Evolutionary conservation across 2,888 invertebrate genomes (phyloP).

Genomic region (Dione vanillae): DNA sequence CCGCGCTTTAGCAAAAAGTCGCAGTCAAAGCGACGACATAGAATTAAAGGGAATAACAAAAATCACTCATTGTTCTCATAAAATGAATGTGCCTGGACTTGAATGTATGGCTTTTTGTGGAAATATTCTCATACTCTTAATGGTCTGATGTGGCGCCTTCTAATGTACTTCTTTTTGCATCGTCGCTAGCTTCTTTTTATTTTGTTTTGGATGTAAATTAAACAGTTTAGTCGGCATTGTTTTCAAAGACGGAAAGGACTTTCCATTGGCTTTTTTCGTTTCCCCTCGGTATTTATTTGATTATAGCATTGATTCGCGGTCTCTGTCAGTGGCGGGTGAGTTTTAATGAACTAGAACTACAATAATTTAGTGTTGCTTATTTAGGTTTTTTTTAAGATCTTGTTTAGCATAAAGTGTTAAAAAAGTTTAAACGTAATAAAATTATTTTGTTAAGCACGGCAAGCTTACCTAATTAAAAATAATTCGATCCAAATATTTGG

Average conservation of each 20-base stretch:
- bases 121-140: constrained; percentile 85
- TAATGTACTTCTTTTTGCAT: constrained; percentile 83
- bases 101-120: constrained; percentile 83
- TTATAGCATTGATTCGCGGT: constrained; percentile 33
- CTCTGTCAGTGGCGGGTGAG: background rate
- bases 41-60: constrained; percentile 84
- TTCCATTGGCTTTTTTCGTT: constrained; percentile 54
- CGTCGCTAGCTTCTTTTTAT: constrained; percentile 70
- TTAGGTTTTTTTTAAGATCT: background rate
- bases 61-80: constrained; percentile 85
- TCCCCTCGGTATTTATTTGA: constrained; percentile 42
- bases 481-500: too few species aligned
- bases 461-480: too few species aligned
- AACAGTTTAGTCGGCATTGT: constrained; percentile 80
- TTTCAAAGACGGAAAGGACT: constrained; percentile 59
- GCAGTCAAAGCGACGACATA: constrained; percentile 81
- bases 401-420: background rate
- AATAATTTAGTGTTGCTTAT: background rate
- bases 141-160: constrained; percentile 84
- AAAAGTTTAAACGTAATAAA: too few species aligned
- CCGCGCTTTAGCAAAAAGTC: constrained; percentile 80
- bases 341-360: background rate
- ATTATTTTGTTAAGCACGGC: too few species aligned
- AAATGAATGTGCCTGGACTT: constrained; percentile 84
- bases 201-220: constrained; percentile 79